Evolutionary conservation across 1,140 invertebrate genomes (phyloP).

Genomic region (Zaprionus kolodkinae): DNA sequence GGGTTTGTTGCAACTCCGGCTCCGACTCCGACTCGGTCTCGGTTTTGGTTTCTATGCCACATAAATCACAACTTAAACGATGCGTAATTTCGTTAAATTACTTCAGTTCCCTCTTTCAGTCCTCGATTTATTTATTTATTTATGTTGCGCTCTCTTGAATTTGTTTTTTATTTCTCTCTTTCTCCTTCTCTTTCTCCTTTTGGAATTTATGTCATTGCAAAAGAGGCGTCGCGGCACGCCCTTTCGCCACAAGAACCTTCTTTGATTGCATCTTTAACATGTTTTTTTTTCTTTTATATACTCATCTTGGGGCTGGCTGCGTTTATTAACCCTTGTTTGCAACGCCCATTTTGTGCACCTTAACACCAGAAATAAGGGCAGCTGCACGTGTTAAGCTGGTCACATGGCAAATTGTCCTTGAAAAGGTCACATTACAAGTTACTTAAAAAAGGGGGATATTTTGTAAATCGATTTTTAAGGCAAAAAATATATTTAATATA

Average conservation of each 20-base stretch:
- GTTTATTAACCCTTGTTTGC: conserved; percentile 33
- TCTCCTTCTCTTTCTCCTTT: conserved; percentile 7
- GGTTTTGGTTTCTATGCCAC: conserved; percentile 59
- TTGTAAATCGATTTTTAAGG: not conserved
- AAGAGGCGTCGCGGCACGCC: conserved; percentile 47
- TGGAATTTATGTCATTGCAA: conserved; percentile 58
- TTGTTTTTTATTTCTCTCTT: conserved; percentile 34
- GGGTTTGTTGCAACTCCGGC: conserved; percentile 44
- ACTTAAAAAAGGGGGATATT: not conserved
- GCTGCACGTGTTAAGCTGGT: conserved; percentile 27
- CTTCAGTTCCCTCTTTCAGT: conserved; percentile 38
- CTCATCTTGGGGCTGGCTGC: conserved; percentile 18
- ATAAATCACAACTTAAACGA: conserved; percentile 83
- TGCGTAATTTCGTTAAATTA: conserved; percentile 78
- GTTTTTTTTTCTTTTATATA: conserved; percentile 10
- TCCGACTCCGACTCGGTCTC: conserved; percentile 11
- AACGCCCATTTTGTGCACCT: conserved; percentile 75
- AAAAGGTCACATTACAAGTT: not conserved
- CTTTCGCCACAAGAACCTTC: conserved; percentile 5
- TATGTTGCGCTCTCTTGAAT: conserved; percentile 48
- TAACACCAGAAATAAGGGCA: conserved; percentile 67
- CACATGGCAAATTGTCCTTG: not conserved
- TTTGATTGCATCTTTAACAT: conserved; percentile 17
- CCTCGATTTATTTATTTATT: conserved; percentile 67
- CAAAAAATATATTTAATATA: too few relatives aligned